Evolutionary conservation across 2,113 vertebrate genomes (phyloP).

Genomic region (Callorhinus ursinus): DNA sequence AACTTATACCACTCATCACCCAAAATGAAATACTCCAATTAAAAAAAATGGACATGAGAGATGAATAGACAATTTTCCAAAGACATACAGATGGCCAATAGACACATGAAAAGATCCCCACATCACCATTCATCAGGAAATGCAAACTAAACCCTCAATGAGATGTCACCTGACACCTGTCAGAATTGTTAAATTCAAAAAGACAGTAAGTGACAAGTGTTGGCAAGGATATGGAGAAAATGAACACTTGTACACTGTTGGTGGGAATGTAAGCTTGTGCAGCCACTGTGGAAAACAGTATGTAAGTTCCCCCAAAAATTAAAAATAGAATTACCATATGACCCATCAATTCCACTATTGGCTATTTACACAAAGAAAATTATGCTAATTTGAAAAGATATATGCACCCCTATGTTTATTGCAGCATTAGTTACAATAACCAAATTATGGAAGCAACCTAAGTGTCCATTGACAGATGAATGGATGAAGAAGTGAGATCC

Average conservation of each 20-base stretch:
- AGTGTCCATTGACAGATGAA: background rate
- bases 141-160: background rate
- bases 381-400: background rate
- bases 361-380: background rate
- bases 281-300: background rate
- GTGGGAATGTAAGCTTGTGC: background rate
- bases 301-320: background rate
- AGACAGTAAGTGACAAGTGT: background rate
- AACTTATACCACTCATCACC: background rate
- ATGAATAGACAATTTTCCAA: background rate
- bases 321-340: background rate
- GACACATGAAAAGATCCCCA: background rate
- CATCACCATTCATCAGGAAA: background rate
- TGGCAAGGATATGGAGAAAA: background rate
- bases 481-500: background rate
- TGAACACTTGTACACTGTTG: background rate
- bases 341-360: background rate
- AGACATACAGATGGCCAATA: background rate
- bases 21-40: background rate
- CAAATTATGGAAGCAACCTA: background rate
- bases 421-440: background rate
- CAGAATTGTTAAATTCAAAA: background rate
- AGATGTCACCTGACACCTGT: background rate
- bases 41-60: background rate
- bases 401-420: background rate